Evolutionary conservation across 2,797 vertebrate species (phyloP), one percentile per base, ranked within the genome.

Genomic region (Orientallactaga sibirica): DNA sequence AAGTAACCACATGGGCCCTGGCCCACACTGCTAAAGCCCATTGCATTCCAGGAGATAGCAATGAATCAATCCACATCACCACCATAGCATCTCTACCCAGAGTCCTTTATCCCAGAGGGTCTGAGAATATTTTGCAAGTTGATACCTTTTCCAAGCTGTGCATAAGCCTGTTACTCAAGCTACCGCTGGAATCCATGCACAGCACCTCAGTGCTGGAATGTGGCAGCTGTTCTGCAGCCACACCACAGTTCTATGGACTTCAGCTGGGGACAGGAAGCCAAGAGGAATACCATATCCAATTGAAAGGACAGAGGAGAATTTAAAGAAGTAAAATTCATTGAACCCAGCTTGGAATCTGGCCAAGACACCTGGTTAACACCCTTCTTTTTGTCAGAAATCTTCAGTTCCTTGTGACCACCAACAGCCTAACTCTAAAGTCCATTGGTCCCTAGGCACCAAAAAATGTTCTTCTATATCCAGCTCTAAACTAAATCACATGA

Each of bases 291-390:
- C 96, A 86, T 95, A 80, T 87, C 97, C 95, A 96, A 96, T 96
- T 92, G 88, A 94, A 94, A 94, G 92, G 82, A 95, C 71, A 61
- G 88, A 52, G 83, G 93, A 66, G 86, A 78, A 24, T 93, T 95
- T 96, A 66, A 89, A 90, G 88, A 97, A 96, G 96, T 93, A 83
- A 92, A 95, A 94, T 55, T 79, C 94, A 87, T 68, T 77, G 88
- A 96, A 74, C 67, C 74, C 62, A 67, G 74, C 71, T 89, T 97
- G 95, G 96, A 95, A 70, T 61, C 27, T 64, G 37, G 81, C 97
- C 96, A 97, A 74, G 85, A 96, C 92, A 97, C 97, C 96, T 97
- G 97, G 95, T 71, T 92, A 84, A 88, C 81, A 95, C 70, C 70
- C 86, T 93, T 89, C 27, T 12, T 93, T 22, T 94, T 83, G 75